Evolutionary conservation across 1,140 invertebrate species (phyloP), one percentile per base, ranked within the genome.

Genomic region (Brachionus rotundiformis): DNA sequence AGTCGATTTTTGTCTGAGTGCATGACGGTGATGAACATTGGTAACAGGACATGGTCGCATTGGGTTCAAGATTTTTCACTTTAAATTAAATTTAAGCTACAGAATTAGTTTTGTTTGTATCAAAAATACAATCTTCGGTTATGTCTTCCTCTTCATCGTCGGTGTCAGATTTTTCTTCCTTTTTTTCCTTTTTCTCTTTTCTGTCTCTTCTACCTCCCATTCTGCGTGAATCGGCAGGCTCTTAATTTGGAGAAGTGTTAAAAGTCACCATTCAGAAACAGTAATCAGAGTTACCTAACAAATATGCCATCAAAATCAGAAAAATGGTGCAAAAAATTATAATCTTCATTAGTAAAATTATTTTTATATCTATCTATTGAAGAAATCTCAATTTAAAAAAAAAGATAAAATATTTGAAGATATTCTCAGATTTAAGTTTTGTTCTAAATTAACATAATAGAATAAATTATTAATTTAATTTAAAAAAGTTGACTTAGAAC

Each of bases 11-110:
- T 13, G 19, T 25, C 16, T 44, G 11, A 10, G 23, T 29, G 36
- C 68, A 73, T 5, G 33, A 25, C 25, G 19, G 7, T 3, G 29
- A 31, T 16, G 33, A 36, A 39, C 65, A 71, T 19, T 71, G 19
- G 31, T 36, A 71, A n/a, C 65, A 71, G 3, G 29, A 36, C 65
- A 71, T 36, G 23, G 68, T 73, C 25, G 68, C 68, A n/a, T 73
- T 73, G 1, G 23, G 29, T 13, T 73, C 68, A 25, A 73, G 39
- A 73, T 73, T 73, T 23, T 73, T 73, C 11, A 73, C 68, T 73
- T 73, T 23, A 41, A 73, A 73, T 13, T 29, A 68, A 68, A 68
- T n/a, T 33, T 19, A 23, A 68, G 1, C 0, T 10, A 63, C 6
- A 13, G 7, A 31, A 13, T 31, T 31, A 11, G 10, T 5, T 27